Conservation (phyloP, 1,140 invertebrate species). For the Forficula auricularia region DNA sequence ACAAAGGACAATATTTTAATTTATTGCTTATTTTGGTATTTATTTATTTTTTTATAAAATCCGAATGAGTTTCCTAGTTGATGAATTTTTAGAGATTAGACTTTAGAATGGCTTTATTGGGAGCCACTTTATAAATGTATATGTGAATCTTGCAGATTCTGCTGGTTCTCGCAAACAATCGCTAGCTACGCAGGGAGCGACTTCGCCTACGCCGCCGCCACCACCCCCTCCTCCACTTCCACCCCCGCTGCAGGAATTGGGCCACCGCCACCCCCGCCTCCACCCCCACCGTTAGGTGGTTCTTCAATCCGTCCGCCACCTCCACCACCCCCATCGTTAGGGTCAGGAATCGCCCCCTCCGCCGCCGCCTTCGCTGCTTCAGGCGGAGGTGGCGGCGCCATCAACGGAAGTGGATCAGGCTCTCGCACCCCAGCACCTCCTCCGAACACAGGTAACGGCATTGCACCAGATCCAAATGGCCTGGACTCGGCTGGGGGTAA, state of each 20-base stretch:
- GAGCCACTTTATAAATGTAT: no score
- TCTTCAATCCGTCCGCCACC: constrained; percentile 16
- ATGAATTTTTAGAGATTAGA: no score
- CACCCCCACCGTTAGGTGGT: constrained; percentile 18
- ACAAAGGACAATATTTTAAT: no score
- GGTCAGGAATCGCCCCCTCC: constrained; percentile 25
- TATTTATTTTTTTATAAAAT: no score
- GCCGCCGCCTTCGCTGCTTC: constrained; percentile 26
- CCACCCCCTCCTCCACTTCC: constrained; percentile 29
- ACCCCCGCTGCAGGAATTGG: constrained; percentile 16
- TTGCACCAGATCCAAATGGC: constrained; percentile 17
- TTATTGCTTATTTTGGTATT: no score
- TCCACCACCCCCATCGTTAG: constrained; percentile 19
- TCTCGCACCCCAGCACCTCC: constrained; percentile 20
- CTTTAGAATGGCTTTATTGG: no score
- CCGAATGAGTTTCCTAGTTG: no score
- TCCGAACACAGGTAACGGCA: constrained; percentile 5
- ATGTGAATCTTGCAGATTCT: no score
- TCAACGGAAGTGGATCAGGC: constrained; percentile 24
- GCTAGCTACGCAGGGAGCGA: constrained; percentile 26
- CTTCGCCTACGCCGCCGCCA: constrained; percentile 23
- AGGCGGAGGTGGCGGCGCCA: constrained; percentile 14
- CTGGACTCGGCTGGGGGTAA: constrained; percentile 17
- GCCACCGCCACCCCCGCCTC: constrained; percentile 30
- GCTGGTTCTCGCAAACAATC: constrained; percentile 19